Evolutionary conservation across 2,888 invertebrate genomes (phyloP), one percentile per base, ranked within the genome.

Genomic region (Rotaria sp.): DNA sequence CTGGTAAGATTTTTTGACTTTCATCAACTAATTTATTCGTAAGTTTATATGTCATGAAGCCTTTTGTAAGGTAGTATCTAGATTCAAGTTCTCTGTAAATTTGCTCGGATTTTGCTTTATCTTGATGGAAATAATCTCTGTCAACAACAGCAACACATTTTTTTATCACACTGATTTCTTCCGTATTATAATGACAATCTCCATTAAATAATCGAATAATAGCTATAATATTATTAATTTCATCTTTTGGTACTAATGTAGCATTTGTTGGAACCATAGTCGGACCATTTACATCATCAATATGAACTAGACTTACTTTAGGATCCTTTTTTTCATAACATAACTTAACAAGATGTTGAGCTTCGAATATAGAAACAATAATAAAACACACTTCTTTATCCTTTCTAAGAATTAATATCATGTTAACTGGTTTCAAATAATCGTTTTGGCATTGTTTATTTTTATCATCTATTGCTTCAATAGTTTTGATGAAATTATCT

Each of bases 191-290:
- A 67, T 35, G 67, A 30, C 67, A 67, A 67, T 67, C 67, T 67
- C 67, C 67, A 67, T 67, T 67, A 67, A 67, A 67, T 35, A 67
- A 67, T 30, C 67, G n/a, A 67, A 67, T 67, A 21, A 67, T 67
- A 35, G 67, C 21, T 67, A 30, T 15, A 30, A 67, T 21, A 67
- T 67, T 30, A n/a, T 35, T 45, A 45, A 45, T 67, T 30, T 67
- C 67, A 18, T 67, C 67, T n/a, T 15, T 30, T 67, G 21, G 2
- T 35, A 67, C 11, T 67, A 11, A 5, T 67, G 7, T 7, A 67
- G 67, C 67, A 30, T 67, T 67, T 67, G 5, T n/a, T 67, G 67
- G 67, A 67, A 30, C 35, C n/a, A 67, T 67, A 30, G 35, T 67
- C 10, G 67, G 35, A 30, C 67, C 67, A 35, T 67, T 30, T 15